Conservation (phyloP, 2,797 vertebrate genomes). For the Thamnophis elegans region DNA sequence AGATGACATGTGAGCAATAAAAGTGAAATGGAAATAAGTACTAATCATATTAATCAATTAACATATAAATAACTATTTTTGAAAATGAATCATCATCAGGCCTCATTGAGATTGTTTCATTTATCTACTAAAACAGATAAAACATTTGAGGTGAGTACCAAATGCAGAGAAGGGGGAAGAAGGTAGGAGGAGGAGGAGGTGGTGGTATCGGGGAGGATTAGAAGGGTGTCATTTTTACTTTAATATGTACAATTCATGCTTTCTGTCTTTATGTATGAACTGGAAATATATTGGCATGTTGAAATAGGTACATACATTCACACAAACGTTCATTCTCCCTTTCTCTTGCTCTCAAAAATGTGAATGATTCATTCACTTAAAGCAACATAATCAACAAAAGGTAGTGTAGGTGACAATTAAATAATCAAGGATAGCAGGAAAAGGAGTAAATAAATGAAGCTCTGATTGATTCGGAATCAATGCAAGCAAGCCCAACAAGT, state of each 20-base stretch:
- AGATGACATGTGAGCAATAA: constrained; percentile 47
- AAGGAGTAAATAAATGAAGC: neutral
- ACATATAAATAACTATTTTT: constrained; percentile 5
- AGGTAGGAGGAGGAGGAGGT: neutral
- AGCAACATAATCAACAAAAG: neutral
- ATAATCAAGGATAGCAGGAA: neutral
- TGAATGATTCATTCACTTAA: neutral
- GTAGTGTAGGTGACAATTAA: neutral
- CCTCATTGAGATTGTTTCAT: constrained; percentile 25
- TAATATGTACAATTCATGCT: neutral
- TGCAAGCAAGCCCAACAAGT: neutral
- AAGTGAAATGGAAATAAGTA: constrained; percentile 20
- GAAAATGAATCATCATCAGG: constrained; percentile 32
- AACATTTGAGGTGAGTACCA: fast-evolving
- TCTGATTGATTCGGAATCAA: neutral
- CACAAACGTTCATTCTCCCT: neutral
- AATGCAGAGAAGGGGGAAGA: neutral
- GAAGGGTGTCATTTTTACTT: neutral
- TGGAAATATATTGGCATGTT: neutral
- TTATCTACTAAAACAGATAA: constrained; percentile 13
- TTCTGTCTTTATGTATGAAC: neutral
- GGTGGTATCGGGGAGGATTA: neutral
- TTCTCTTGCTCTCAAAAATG: neutral
- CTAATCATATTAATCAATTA: constrained; percentile 34
- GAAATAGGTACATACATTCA: neutral